Evolutionary conservation across 2,888 invertebrate genomes (phyloP).

Genomic region (Trissoscelio sp.): DNA sequence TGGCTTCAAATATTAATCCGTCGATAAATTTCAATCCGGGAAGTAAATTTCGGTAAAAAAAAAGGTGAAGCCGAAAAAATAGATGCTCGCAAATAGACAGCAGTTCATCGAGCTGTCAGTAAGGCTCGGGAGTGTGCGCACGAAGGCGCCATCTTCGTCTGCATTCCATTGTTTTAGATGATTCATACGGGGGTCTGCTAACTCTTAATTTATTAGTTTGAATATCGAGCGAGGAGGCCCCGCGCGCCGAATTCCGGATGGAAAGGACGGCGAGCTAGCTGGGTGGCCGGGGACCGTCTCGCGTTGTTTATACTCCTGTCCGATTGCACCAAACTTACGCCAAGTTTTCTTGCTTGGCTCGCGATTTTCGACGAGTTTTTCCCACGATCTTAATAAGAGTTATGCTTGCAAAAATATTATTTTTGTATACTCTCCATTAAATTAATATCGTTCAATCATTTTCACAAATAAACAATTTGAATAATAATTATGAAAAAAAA

Average conservation of each 20-base stretch:
- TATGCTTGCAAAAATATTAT: no score
- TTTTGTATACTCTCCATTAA: no score
- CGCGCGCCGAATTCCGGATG: slow-evolving; percentile 71
- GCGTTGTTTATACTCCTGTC: slow-evolving; percentile 77
- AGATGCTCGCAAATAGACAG: slow-evolving; percentile 69
- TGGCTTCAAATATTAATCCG: slow-evolving; percentile 50
- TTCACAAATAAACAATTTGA: no score
- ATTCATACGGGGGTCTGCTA: slow-evolving; percentile 80
- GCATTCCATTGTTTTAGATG: slow-evolving; percentile 84
- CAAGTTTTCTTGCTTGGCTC: slow-evolving; percentile 50
- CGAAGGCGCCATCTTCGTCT: slow-evolving; percentile 81
- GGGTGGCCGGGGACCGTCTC: slow-evolving; percentile 81
- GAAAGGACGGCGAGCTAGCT: slow-evolving; percentile 76
- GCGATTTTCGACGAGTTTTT: slow-evolving; percentile 36
- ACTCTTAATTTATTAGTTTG: slow-evolving; percentile 83
- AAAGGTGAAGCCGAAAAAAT: slow-evolving; percentile 33
- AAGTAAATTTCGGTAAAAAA: slow-evolving; percentile 51
- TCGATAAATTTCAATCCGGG: slow-evolving; percentile 49
- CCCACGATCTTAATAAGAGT: no score
- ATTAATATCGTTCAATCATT: no score
- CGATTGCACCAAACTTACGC: slow-evolving; percentile 47
- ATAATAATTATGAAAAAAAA: no score
- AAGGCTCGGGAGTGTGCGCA: slow-evolving; percentile 71
- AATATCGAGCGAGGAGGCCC: slow-evolving; percentile 81
- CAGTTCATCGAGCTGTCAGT: slow-evolving; percentile 78